Base-by-base conservation (phyloP, 2,888 invertebrate species). In the Scaptomyza cyrtandrae region DNA sequence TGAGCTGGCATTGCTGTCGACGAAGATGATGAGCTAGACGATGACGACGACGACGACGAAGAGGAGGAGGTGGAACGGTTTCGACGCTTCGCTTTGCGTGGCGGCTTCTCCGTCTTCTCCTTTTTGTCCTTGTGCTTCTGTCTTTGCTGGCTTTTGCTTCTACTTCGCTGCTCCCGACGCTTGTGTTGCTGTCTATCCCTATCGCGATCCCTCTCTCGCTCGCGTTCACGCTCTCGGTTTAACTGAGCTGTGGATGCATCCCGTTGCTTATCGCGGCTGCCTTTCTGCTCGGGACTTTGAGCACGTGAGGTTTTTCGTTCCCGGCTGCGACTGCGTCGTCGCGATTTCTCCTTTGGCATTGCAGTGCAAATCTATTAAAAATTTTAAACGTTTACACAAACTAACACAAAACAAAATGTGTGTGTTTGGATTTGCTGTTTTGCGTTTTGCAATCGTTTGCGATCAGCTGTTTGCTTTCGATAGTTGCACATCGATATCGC, bases 341-440 rank as follows among this genome's bases (percentile, higher is more conserved):
- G 59, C 10, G 69, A 72, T n/a, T 71, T 85, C 13, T 75, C 80
- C 14, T 73, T 87, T 13, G 84, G 84, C 84, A 84, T 84, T n/a
- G 7, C 68, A 43, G 27, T 2, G 13, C 3, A 48, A 31, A 11
- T 31, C 7, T 33, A 43, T n/a, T 9, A 9, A 7, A 41, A 39
- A 6, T 58, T 19, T 27, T 37, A 66, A 63, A 62, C 69, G 74
- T 68, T 74, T 76, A 19, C 59, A 39, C 9, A 41, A 37, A 27
- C 24, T 31, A 41, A 55, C 13, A 56, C 43, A 56, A 63, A 35
- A 29, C 37, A 9, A n/a, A 45, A 35, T 35, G 16, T 7, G 44
- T 54, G 14, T 41, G 14, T 16, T 39, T 39, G 6, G 33, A 10
- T 29, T 57, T 48, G 13, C 16, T 46, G 24, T 29, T 27, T 16